These are phyloP conservation scores for Gandaritis pyraliata DNA, from an alignment of 2,888 invertebrate genomes.

Conservation along the genomic window DNA sequence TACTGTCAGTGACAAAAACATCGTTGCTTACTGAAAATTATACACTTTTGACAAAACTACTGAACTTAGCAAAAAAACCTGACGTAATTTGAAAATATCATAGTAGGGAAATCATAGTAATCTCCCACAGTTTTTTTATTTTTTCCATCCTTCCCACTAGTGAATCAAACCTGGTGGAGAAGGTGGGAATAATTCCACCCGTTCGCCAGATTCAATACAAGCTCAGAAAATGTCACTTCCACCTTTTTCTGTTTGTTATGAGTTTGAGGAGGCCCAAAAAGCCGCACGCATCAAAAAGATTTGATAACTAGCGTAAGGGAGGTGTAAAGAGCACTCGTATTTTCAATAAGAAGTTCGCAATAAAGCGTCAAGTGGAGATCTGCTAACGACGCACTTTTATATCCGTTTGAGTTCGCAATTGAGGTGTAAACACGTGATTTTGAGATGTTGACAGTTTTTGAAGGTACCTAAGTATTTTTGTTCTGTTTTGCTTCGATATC, in stretches of 20 bases:
- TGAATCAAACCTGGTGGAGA: too few species aligned
- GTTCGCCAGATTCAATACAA: not conserved
- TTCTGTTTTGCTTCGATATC: not conserved
- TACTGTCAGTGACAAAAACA: constrained; percentile 22
- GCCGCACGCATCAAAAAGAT: constrained; percentile 73
- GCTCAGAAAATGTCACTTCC: not conserved
- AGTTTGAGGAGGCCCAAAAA: constrained; percentile 55
- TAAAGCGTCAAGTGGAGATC: constrained; percentile 73
- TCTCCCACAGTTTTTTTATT: too few species aligned
- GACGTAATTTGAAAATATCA: too few species aligned
- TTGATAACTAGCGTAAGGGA: constrained; percentile 80
- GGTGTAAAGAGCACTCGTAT: constrained; percentile 67
- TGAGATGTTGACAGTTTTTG: constrained; percentile 23
- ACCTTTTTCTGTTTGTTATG: constrained; percentile 19
- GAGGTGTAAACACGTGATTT: constrained; percentile 40
- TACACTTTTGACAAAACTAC: too few species aligned
- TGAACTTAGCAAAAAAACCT: too few species aligned
- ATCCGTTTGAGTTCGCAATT: constrained; percentile 45
- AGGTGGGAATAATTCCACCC: too few species aligned
- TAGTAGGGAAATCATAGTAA: too few species aligned
- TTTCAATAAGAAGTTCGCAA: constrained; percentile 72
- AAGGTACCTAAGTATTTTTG: too few species aligned
- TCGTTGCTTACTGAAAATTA: not conserved
- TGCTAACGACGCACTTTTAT: constrained; percentile 77
- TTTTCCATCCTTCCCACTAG: too few species aligned